These are phyloP conservation scores for Criorhina ranunculi DNA, from an alignment of 2,888 invertebrate species.

Conservation along the genomic window DNA sequence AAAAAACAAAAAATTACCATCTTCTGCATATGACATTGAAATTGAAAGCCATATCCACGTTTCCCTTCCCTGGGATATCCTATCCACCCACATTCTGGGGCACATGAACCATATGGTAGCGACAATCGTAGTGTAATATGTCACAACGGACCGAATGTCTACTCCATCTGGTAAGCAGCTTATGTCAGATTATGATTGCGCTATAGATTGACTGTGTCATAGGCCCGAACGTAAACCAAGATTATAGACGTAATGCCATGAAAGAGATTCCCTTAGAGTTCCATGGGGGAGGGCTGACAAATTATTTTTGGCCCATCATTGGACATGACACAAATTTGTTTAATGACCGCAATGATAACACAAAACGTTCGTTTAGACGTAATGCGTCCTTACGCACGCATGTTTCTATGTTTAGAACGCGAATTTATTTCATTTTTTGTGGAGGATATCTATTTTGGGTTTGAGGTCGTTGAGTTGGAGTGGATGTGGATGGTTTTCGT, in stretches of 20 bases:
- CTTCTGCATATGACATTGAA: slow-evolving; percentile 18
- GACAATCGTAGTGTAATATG: slow-evolving; percentile 12
- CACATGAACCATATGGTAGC: neutral
- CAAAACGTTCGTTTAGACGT: neutral
- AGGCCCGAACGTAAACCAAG: slow-evolving; percentile 15
- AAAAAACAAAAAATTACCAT: slow-evolving; percentile 15
- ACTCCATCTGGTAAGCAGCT: slow-evolving; percentile 28
- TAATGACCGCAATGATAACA: slow-evolving; percentile 56
- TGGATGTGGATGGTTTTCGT: neutral
- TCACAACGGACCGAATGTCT: slow-evolving; percentile 16
- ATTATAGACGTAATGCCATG: slow-evolving; percentile 12
- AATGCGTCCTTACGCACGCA: slow-evolving; percentile 10
- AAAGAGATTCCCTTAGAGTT: neutral
- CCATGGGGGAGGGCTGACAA: slow-evolving; percentile 1
- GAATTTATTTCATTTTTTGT: neutral
- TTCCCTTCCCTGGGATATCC: too few relatives aligned
- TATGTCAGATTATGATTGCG: slow-evolving; percentile 52
- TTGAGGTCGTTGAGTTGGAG: neutral
- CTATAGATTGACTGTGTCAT: slow-evolving; percentile 40
- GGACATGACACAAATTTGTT: slow-evolving; percentile 51
- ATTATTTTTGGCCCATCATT: slow-evolving; percentile 41
- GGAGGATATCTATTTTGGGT: slow-evolving; percentile 16
- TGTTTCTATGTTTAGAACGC: slow-evolving; percentile 7
- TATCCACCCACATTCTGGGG: neutral
- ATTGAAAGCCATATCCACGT: too few relatives aligned